Evolutionary conservation across 92 coral and sea anemone genomes (phyloP).

Genomic region (Epizoanthus stellaris): DNA sequence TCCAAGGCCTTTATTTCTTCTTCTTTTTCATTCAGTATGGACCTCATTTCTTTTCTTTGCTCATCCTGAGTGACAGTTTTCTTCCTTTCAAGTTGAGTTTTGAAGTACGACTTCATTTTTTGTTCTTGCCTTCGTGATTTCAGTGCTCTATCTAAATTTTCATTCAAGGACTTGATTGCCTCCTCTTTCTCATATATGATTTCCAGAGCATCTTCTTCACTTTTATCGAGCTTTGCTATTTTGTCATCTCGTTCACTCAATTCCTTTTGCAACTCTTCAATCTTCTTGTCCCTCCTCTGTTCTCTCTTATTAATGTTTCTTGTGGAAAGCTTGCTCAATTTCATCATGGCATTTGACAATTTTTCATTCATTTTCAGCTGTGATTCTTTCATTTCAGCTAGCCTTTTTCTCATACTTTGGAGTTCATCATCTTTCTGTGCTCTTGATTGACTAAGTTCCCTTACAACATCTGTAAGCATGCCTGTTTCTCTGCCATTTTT

Average conservation of each 20-base stretch:
- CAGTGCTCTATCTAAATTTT: slow-evolving; percentile 17
- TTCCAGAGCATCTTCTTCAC: neutral
- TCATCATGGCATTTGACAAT: neutral
- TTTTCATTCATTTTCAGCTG: neutral
- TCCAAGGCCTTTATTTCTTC: slow-evolving; percentile 22
- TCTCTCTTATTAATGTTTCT: slow-evolving; percentile 8
- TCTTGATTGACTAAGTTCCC: too few relatives aligned
- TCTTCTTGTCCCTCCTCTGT: neutral
- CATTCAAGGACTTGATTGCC: neutral
- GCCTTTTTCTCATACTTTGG: slow-evolving; percentile 1
- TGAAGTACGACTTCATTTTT: slow-evolving; percentile 1
- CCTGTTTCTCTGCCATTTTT: too few relatives aligned
- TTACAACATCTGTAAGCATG: too few relatives aligned
- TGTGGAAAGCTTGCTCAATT: neutral
- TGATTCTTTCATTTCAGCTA: slow-evolving; percentile 1
- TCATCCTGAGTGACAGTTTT: neutral
- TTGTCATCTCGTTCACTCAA: neutral
- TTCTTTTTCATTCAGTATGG: slow-evolving; percentile 13
- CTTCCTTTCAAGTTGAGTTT: slow-evolving; percentile 7
- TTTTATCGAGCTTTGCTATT: too few relatives aligned
- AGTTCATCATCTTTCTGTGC: too few relatives aligned
- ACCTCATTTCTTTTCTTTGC: neutral
- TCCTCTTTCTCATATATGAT: neutral
- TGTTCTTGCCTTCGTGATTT: neutral
- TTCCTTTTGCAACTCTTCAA: neutral